Percentiles rank a stretch among this genome's conserved stretches.
Evolutionary conservation across 1,140 invertebrate genomes (phyloP).

Genomic region (Apis dorsata): DNA sequence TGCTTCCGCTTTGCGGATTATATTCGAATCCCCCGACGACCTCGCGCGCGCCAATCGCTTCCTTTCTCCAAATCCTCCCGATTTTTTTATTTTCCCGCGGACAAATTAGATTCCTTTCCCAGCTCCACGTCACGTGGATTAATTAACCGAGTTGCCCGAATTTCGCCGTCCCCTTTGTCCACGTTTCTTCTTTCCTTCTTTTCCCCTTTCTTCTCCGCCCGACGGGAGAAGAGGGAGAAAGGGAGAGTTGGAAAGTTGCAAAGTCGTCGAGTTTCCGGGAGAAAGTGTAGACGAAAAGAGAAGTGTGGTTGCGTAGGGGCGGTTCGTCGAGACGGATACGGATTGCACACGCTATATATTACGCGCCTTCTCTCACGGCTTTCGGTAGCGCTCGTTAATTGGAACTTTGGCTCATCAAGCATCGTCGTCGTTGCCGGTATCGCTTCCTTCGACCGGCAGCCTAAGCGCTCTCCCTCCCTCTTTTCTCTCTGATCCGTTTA

Average conservation of each 20-base stretch:
- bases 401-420: constrained; percentile 71
- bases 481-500: neutral
- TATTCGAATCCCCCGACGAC: constrained; percentile 14
- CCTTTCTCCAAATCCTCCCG: neutral
- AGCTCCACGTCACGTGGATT: constrained; percentile 18
- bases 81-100: neutral
- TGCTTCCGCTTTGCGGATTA: constrained; percentile 48
- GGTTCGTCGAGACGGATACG: neutral
- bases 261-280: neutral
- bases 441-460: neutral
- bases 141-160: constrained; percentile 41
- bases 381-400: constrained; percentile 67
- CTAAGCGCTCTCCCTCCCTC: neutral
- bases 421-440: constrained; percentile 49
- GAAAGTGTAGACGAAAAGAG: too few relatives aligned
- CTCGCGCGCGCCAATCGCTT: neutral
- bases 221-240: neutral
- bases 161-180: neutral
- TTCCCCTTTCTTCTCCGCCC: neutral
- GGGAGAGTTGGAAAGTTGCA: neutral
- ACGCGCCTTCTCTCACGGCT: constrained; percentile 19
- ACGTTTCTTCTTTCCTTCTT: neutral
- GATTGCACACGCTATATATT: neutral
- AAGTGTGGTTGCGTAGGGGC: neutral
- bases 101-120: constrained; percentile 43